phyloP scores from a whole-genome alignment of 2,113 vertebrate species.

The Neomonachus schauinslandi region DNA sequence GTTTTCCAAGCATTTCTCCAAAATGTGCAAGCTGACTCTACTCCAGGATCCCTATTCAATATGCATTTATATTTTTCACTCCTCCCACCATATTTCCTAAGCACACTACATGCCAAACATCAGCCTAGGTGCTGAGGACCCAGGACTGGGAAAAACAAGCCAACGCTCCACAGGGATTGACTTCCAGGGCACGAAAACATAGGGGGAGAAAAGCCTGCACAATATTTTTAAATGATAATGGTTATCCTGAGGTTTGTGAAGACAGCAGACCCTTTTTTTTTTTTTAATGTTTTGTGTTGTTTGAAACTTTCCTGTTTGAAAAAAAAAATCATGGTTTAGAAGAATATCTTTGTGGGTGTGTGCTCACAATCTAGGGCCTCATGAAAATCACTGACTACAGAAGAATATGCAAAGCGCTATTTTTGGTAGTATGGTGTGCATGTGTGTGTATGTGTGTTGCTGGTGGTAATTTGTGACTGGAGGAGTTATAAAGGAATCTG shows the following conservation, averaged over 20 bases:
- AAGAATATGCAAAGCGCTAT: background rate
- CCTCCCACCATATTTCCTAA: background rate
- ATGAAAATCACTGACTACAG: background rate
- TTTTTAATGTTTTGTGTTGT: background rate
- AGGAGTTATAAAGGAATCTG: background rate
- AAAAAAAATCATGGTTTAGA: background rate
- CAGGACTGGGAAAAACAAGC: background rate
- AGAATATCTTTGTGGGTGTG: background rate
- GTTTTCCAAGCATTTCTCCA: background rate
- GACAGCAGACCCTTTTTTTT: background rate
- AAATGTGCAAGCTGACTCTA: background rate
- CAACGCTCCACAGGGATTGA: background rate
- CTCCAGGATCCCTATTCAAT: background rate
- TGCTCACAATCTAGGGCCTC: background rate
- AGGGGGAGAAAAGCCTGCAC: no score
- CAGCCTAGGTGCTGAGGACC: background rate
- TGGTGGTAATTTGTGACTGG: background rate
- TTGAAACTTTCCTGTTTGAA: background rate
- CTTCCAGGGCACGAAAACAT: accelerated
- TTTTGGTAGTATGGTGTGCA: background rate
- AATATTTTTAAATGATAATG: background rate
- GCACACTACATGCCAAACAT: background rate
- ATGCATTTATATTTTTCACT: background rate
- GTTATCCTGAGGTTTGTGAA: background rate
- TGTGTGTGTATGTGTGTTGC: background rate